phyloP scores from a whole-genome alignment of 1,140 invertebrate genomes.

The Hermetia illucens region DNA sequence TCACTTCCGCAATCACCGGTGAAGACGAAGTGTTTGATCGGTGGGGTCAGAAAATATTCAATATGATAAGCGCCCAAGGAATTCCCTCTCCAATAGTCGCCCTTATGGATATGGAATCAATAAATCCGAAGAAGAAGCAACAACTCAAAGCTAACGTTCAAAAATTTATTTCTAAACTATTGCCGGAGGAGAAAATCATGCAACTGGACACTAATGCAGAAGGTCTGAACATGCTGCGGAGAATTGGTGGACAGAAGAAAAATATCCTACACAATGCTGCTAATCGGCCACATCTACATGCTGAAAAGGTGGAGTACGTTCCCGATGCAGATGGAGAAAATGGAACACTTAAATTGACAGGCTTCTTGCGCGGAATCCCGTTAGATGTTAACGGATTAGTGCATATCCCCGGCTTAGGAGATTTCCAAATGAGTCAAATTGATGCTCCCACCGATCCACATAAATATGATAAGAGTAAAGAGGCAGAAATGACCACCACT shows the following conservation, averaged over 20 bases:
- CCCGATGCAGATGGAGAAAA: slow-evolving; percentile 33
- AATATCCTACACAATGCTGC: slow-evolving; percentile 57
- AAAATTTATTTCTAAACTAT: slow-evolving; percentile 58
- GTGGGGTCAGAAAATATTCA: slow-evolving; percentile 59
- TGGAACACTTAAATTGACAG: slow-evolving; percentile 71
- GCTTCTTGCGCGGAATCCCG: slow-evolving; percentile 66
- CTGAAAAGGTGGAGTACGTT: slow-evolving; percentile 61
- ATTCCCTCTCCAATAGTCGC: slow-evolving; percentile 64
- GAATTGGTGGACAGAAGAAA: slow-evolving; percentile 70
- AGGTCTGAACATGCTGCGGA: slow-evolving; percentile 61
- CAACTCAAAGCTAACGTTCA: slow-evolving; percentile 60
- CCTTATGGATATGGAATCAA: slow-evolving; percentile 57
- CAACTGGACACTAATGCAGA: slow-evolving; percentile 60
- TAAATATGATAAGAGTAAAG: slow-evolving; percentile 41
- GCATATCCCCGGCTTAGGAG: slow-evolving; percentile 80
- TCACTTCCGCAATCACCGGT: slow-evolving; percentile 44
- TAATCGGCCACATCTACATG: slow-evolving; percentile 63
- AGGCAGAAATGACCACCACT: slow-evolving; percentile 12
- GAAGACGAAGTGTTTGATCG: slow-evolving; percentile 47
- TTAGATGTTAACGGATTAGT: slow-evolving; percentile 78
- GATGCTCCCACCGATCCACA: slow-evolving; percentile 60
- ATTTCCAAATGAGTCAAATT: slow-evolving; percentile 81
- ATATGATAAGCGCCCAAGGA: slow-evolving; percentile 64
- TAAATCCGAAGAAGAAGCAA: slow-evolving; percentile 56
- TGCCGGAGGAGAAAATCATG: slow-evolving; percentile 72